Evolutionary conservation across 2,888 invertebrate genomes (phyloP).

Genomic region (Idaea straminata): DNA sequence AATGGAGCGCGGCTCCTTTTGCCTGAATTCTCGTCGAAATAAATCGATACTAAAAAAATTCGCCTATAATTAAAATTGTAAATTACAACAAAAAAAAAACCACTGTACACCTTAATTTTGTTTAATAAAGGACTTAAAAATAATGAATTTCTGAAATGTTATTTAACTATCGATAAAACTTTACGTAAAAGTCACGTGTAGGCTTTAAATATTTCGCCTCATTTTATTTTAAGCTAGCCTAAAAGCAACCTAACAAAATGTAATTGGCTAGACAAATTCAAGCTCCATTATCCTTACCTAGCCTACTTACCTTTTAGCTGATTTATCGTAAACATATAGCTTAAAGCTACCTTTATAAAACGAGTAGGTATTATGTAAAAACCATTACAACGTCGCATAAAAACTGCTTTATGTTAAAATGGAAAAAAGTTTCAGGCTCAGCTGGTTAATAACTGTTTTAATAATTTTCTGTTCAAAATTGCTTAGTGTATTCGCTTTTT

Average conservation of each 20-base stretch:
- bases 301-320: neutral
- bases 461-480: neutral
- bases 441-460: neutral
- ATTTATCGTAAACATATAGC: neutral
- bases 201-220: neutral
- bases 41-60: no score
- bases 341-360: neutral
- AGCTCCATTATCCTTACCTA: neutral
- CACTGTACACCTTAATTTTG: neutral
- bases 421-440: neutral
- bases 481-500: neutral
- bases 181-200: neutral
- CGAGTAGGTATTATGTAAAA: neutral
- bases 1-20: no score
- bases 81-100: no score
- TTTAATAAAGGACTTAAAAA: neutral
- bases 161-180: neutral
- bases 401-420: neutral
- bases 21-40: no score
- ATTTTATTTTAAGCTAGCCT: neutral
- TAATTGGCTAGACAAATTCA: neutral
- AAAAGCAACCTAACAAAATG: neutral
- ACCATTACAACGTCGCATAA: neutral
- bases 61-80: no score
- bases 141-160: neutral